A percentile compares a stretch with the other conserved stretches of the same genome.
Conservation (phyloP, 2,888 invertebrate genomes). For the Timema cristinae region DNA sequence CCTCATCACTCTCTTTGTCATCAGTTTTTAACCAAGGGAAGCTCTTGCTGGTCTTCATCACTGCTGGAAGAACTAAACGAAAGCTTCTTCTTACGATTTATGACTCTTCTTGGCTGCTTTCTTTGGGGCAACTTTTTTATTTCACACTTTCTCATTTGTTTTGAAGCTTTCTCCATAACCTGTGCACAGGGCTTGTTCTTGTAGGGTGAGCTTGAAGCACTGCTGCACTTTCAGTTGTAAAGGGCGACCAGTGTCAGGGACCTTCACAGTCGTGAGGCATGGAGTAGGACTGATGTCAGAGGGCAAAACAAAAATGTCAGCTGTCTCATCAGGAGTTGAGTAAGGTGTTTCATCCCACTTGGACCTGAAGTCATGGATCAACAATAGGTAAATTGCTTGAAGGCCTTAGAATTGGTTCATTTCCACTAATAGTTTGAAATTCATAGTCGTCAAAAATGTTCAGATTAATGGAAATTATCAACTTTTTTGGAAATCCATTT, state of each 20-base stretch:
- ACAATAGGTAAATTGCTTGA: too few species aligned
- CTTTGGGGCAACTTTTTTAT: too few species aligned
- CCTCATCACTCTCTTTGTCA: neutral
- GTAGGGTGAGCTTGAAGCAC: neutral
- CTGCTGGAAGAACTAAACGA: neutral
- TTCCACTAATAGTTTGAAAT: neutral
- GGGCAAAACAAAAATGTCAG: too few species aligned
- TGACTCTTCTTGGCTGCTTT: too few species aligned
- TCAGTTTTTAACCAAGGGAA: neutral
- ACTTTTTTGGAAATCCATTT: constrained; percentile 12
- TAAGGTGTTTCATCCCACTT: too few species aligned
- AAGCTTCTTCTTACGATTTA: neutral
- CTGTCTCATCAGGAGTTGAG: too few species aligned
- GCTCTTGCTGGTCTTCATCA: neutral
- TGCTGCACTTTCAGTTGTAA: neutral
- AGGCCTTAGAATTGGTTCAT: too few species aligned
- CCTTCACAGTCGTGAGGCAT: too few species aligned
- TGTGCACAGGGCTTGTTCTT: neutral
- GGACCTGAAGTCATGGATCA: too few species aligned
- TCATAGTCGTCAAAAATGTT: neutral
- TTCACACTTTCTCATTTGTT: neutral
- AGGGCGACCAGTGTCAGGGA: neutral
- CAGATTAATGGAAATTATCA: neutral
- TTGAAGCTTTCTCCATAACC: neutral
- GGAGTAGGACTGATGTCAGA: too few species aligned